A percentile compares a stretch with the other conserved stretches of the same genome.
Evolutionary conservation across 2,797 vertebrate species (phyloP).

Genomic region (Aulostomus chinensis): DNA sequence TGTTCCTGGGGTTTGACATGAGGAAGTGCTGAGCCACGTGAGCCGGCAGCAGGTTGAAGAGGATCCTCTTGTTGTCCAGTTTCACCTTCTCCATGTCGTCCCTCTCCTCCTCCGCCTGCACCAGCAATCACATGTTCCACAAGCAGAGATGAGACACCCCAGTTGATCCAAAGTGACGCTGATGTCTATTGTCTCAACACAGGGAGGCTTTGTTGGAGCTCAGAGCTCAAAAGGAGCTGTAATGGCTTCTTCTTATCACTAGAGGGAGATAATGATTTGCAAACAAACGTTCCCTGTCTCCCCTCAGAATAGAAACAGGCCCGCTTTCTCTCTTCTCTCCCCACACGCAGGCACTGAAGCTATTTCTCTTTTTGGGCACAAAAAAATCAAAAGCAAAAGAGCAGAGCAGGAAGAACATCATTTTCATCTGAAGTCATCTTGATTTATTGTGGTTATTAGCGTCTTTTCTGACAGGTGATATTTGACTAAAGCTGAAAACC

Average conservation of each 20-base stretch:
- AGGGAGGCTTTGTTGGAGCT: neutral
- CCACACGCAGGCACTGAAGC: too few relatives aligned
- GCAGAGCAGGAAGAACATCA: too few relatives aligned
- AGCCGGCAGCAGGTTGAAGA: constrained; percentile 96
- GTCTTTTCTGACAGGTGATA: too few relatives aligned
- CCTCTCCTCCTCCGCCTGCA: constrained; percentile 87
- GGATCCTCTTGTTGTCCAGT: constrained; percentile 96
- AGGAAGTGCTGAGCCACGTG: constrained; percentile 98
- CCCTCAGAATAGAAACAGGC: constrained; percentile 50
- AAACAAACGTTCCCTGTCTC: constrained; percentile 32
- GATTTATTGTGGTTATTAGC: too few relatives aligned
- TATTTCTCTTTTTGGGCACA: too few relatives aligned
- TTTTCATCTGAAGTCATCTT: too few relatives aligned
- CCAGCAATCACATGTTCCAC: neutral
- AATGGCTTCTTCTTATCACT: constrained; percentile 59
- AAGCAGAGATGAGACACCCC: neutral
- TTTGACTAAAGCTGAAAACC: too few relatives aligned
- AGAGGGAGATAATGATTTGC: constrained; percentile 69
- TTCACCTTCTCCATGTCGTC: constrained; percentile 98
- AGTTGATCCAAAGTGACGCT: too few relatives aligned
- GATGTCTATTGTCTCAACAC: too few relatives aligned
- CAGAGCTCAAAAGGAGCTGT: constrained; percentile 26
- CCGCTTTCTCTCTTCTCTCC: constrained; percentile 23
- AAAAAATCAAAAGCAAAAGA: too few relatives aligned
- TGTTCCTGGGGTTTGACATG: constrained; percentile 97